Evolutionary conservation across 2,113 vertebrate species (phyloP), one percentile per base, ranked within the genome.

Genomic region (Dipodomys merriami): DNA sequence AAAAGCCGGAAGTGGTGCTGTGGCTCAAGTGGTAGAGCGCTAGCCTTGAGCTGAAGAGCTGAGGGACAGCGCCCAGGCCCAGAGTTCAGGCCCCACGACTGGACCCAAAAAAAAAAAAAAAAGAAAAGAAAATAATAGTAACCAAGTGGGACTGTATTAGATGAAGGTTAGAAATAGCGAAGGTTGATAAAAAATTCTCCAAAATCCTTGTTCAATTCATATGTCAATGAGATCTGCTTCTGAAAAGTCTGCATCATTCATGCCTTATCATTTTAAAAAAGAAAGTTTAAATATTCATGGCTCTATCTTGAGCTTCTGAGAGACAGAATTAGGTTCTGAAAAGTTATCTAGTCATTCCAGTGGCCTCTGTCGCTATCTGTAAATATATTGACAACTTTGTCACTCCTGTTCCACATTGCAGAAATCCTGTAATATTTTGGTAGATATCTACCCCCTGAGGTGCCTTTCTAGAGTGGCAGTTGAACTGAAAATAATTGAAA

Each of bases 151-250:
- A 7, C 33, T 79, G 89, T 68, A 67, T 67, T 46, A 60, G 4
- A 30, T 35, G 27, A 79, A 3, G 13, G 11, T 49, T 87, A 62
- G 27, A 44, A n/a, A 44, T 18, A 60, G 44, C 71, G 16, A 76
- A 22, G 49, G 82, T 77, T 82, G 64, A 53, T 77, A 22, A 23
- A 94, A 71, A 94, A 72, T 83, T 87, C 86, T 84, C 35, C 74
- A 68, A 35, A 87, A 78, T 68, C 23, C 46, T 73, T 67, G 4
- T 49, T 57, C 22, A 78, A 81, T 86, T 88, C 29, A 29, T 73
- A 57, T 73, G 1, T 76, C 25, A 22, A 15, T 49, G n/a, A 71
- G 25, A 12, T 91, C 0, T 16, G 72, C 53, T 67, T 80, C 82
- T 88, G 53, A 85, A 57, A 88, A 25, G 18, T 73, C 30, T 92